These are phyloP conservation scores for Gobius niger DNA, from an alignment of 2,113 vertebrate genomes.

Conservation along the genomic window DNA sequence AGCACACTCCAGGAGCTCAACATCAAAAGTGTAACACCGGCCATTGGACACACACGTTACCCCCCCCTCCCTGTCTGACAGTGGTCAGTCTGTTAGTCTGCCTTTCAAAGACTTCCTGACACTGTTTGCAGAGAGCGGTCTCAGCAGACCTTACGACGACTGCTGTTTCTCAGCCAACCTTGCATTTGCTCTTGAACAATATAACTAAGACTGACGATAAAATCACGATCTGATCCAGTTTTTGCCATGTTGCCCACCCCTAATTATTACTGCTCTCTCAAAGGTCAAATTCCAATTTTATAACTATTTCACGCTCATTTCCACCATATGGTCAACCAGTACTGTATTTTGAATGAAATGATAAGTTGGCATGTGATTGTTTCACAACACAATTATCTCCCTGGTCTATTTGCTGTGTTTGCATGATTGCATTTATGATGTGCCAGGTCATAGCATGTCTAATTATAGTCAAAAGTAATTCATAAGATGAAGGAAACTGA, in stretches of 20 bases:
- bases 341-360: too few species aligned
- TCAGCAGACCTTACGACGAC: slow-evolving; percentile 40
- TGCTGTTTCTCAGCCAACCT: slow-evolving; percentile 36
- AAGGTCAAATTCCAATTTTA: too few species aligned
- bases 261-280: too few species aligned
- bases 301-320: too few species aligned
- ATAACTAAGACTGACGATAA: background rate
- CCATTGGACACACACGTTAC: too few species aligned
- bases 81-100: slow-evolving; percentile 47
- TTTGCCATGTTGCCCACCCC: too few species aligned
- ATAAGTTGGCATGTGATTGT: slow-evolving; percentile 35
- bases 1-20: too few species aligned
- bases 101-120: slow-evolving; percentile 61
- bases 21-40: too few species aligned
- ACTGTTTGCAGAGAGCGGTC: slow-evolving; percentile 56
- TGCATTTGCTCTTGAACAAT: background rate
- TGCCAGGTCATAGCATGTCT: background rate
- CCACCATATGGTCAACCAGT: too few species aligned
- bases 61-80: slow-evolving; percentile 24
- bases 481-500: background rate
- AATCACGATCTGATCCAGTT: too few species aligned
- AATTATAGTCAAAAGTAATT: background rate
- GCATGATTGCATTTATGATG: background rate
- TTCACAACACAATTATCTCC: slow-evolving; percentile 57
- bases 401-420: slow-evolving; percentile 24